These are phyloP conservation scores for Apomyelois bistriatella DNA, from an alignment of 2,888 invertebrate species.

Conservation along the genomic window DNA sequence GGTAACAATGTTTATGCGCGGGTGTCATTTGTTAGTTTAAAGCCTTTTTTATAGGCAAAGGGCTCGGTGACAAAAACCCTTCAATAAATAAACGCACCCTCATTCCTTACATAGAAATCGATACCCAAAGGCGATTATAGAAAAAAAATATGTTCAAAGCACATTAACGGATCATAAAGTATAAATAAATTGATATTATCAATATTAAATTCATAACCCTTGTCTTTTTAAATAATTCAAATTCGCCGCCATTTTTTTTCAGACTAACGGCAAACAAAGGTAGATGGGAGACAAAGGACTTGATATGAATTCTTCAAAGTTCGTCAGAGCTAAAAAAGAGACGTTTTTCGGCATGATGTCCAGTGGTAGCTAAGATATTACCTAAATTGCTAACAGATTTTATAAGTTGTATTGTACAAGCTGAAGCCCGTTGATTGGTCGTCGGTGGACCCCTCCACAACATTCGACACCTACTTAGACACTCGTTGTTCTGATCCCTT, in stretches of 20 bases:
- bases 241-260: slow-evolving; percentile 38
- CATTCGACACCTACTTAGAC: too few species aligned
- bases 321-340: slow-evolving; percentile 37
- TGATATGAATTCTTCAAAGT: slow-evolving; percentile 45
- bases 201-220: slow-evolving; percentile 35
- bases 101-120: background rate
- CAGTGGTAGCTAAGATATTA: slow-evolving; percentile 18
- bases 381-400: too few species aligned
- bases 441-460: too few species aligned
- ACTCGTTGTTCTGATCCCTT: too few species aligned
- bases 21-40: slow-evolving; percentile 6
- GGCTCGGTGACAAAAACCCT: slow-evolving; percentile 3
- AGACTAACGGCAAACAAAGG: slow-evolving; percentile 41
- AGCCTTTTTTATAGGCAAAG: background rate
- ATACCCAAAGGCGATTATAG: slow-evolving; percentile 2
- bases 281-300: slow-evolving; percentile 45
- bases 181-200: slow-evolving; percentile 1
- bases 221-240: slow-evolving; percentile 42
- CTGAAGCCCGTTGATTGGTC: too few species aligned
- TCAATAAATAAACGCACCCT: slow-evolving; percentile 2
- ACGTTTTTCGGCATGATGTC: slow-evolving; percentile 26
- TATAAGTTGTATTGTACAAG: too few species aligned
- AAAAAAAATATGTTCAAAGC: background rate
- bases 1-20: slow-evolving; percentile 2
- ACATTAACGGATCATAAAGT: slow-evolving; percentile 2